phyloP scores from a whole-genome alignment of 2,113 vertebrate species.

The Jacana jacana region DNA sequence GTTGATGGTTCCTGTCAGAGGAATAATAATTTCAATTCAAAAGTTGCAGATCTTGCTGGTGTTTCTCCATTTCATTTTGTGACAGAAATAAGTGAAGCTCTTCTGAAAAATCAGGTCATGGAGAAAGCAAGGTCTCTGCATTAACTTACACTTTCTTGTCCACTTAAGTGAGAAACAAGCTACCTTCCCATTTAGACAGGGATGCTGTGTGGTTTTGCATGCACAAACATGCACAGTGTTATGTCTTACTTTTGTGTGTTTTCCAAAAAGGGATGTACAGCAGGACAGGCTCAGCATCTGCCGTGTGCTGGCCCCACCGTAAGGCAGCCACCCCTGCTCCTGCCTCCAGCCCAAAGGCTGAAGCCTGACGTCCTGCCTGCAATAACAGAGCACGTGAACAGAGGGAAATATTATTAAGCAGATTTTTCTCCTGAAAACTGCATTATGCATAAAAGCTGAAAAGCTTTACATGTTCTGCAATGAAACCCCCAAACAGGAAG shows the following conservation, averaged over 20 bases:
- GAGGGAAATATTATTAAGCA: not conserved
- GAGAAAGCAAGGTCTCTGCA: not conserved
- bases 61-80: not conserved
- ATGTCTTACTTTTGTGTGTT: not conserved
- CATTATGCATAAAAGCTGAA: not conserved
- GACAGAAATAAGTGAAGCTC: not conserved
- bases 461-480: not conserved
- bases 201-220: not conserved
- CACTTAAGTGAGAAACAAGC: not conserved
- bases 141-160: not conserved
- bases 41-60: not conserved
- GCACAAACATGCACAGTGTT: not conserved
- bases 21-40: not conserved
- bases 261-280: not conserved
- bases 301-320: not conserved
- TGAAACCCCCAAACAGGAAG: not conserved
- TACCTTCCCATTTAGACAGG: not conserved
- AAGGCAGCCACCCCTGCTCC: not conserved
- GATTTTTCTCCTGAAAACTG: not conserved
- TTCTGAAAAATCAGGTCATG: not conserved
- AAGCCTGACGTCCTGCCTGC: not conserved
- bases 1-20: not conserved
- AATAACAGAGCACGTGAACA: not conserved
- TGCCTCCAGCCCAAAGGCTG: not conserved
- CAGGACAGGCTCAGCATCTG: not conserved